Percentiles rank a stretch among this genome's conserved stretches.
These are phyloP conservation scores for Lordiphosa fenestrarum DNA, from an alignment of 2,888 invertebrate species.

Conservation along the genomic window DNA sequence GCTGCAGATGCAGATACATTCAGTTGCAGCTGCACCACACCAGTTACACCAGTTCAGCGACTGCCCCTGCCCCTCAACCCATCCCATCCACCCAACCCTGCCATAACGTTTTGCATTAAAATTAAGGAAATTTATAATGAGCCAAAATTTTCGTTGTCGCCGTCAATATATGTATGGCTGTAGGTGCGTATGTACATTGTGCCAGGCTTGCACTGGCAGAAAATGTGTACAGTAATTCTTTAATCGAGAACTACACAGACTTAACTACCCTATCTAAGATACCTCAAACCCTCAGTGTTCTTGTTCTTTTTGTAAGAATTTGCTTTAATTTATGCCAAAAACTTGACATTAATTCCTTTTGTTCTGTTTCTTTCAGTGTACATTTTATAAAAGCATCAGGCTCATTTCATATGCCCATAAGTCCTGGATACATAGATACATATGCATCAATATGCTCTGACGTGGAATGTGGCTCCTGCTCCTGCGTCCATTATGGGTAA, in stretches of 20 bases:
- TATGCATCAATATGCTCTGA: conserved; percentile 15
- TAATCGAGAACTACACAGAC: no score
- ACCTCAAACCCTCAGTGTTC: no score
- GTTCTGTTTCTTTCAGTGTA: no score
- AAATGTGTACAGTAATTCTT: neutral
- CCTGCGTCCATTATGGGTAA: conserved; percentile 61
- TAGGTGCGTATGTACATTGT: no score
- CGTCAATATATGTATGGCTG: conserved; percentile 20
- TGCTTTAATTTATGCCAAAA: no score
- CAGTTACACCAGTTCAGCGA: neutral
- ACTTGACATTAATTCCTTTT: no score
- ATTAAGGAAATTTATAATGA: conserved; percentile 73
- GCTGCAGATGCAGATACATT: conserved; percentile 28
- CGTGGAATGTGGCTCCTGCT: conserved; percentile 24
- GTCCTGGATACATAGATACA: conserved; percentile 13
- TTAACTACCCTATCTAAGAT: no score
- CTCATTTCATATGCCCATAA: neutral
- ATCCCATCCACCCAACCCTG: no score
- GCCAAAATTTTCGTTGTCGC: conserved; percentile 63
- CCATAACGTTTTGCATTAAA: conserved; percentile 63
- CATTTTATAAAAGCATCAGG: no score
- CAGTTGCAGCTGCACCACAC: conserved; percentile 1
- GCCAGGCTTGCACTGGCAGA: neutral
- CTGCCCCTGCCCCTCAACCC: no score
- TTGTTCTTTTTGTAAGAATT: no score